Evolutionary conservation across 2,888 invertebrate species (phyloP).

Genomic region (Drosophila longiperda): DNA sequence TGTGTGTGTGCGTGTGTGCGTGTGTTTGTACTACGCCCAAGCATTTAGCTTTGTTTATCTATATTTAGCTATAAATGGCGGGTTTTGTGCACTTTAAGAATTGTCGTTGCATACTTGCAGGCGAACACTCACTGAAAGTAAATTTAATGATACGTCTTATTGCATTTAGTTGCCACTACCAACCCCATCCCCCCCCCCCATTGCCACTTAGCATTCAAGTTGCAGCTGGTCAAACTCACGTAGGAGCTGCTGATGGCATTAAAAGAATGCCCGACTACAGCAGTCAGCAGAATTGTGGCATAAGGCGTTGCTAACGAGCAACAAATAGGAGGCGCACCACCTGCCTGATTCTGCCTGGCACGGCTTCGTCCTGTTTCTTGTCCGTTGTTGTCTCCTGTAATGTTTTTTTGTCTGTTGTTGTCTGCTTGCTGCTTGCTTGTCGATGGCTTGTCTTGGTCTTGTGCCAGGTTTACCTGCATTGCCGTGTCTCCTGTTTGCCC

Average conservation of each 20-base stretch:
- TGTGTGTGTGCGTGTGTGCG: neutral
- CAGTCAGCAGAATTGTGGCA: slow-evolving; percentile 72
- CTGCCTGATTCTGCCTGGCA: neutral
- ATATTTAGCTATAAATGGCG: slow-evolving; percentile 18
- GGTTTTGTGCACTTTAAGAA: slow-evolving; percentile 14
- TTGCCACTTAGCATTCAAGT: slow-evolving; percentile 7
- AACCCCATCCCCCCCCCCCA: neutral
- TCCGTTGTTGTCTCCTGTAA: slow-evolving; percentile 3
- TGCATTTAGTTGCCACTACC: slow-evolving; percentile 62
- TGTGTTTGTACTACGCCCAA: slow-evolving; percentile 7
- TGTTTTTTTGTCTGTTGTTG: slow-evolving; percentile 25
- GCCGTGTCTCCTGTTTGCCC: slow-evolving; percentile 57
- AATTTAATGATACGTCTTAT: slow-evolving; percentile 74
- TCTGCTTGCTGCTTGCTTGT: slow-evolving; percentile 9
- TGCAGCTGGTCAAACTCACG: slow-evolving; percentile 75
- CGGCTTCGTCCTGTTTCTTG: slow-evolving; percentile 1
- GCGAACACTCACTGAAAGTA: slow-evolving; percentile 34
- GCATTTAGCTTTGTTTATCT: slow-evolving; percentile 11
- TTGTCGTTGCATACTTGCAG: slow-evolving; percentile 55
- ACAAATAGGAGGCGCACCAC: slow-evolving; percentile 13
- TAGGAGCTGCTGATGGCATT: slow-evolving; percentile 46
- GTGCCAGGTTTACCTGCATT: slow-evolving; percentile 19
- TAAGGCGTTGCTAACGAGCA: slow-evolving; percentile 59
- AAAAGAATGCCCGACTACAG: slow-evolving; percentile 53
- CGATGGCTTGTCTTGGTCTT: slow-evolving; percentile 32